These are phyloP conservation scores for Notarius quadriscutis DNA, from an alignment of 2,113 vertebrate genomes.

Conservation along the genomic window DNA sequence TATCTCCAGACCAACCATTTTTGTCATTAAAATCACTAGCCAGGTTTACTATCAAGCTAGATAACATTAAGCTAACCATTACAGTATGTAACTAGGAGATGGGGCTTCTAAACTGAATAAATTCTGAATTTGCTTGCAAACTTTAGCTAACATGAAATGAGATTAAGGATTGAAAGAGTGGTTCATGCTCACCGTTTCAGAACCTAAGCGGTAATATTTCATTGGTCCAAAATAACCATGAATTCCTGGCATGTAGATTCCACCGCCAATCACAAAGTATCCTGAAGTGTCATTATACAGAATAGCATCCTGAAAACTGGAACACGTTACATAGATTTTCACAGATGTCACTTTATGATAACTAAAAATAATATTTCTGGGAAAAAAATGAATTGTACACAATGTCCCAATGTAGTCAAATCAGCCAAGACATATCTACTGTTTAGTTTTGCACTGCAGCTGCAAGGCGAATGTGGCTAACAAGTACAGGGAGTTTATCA, in stretches of 20 bases:
- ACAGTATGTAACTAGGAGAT: background rate
- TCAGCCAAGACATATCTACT: background rate
- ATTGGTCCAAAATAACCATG: constrained; percentile 85
- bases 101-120: background rate
- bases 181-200: constrained; percentile 57
- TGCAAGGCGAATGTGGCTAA: background rate
- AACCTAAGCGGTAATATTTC: constrained; percentile 82
- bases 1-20: background rate
- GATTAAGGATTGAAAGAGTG: background rate
- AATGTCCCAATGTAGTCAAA: background rate
- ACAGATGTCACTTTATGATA: background rate
- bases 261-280: constrained; percentile 87
- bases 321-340: constrained; percentile 19
- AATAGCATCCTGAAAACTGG: constrained; percentile 78
- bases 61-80: background rate
- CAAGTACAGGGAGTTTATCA: background rate
- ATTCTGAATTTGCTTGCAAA: background rate
- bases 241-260: constrained; percentile 75
- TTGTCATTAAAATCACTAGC: background rate
- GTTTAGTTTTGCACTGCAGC: background rate
- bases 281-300: constrained; percentile 85
- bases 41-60: background rate
- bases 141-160: too few species aligned
- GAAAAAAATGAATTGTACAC: background rate
- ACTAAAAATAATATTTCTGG: background rate